Base-by-base conservation (phyloP, 2,888 invertebrate genomes). In the Thelaira solivaga region DNA sequence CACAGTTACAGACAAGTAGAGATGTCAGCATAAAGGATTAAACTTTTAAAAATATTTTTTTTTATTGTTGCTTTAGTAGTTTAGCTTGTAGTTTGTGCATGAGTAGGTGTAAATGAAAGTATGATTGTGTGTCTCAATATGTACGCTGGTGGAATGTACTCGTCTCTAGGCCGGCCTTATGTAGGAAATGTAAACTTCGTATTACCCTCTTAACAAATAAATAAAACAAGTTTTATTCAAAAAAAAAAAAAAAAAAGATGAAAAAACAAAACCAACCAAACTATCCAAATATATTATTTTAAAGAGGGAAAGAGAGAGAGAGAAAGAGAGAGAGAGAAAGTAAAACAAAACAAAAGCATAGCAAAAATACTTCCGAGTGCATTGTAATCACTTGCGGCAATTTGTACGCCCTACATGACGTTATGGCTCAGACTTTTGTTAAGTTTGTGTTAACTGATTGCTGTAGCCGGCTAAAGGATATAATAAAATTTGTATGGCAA, bases 351-450 rank as follows among this genome's bases (percentile, higher is more conserved):
- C 49, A n/a, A 16, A 49, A 41, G 36, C 3, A 24, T 34, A n/a
- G 34, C 10, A n/a, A 55, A 68, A 81, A 82, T 57, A 85, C 84
- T 86, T 87, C 87, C 87, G 85, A 83, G 84, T 84, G 84, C 86
- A 83, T 81, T 82, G 83, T 83, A 82, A 81, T 80, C 79, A 81
- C 82, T 80, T 79, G 77, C 71, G 82, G 82, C 80, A 64, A 71
- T 74, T 65, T 61, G 61, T 62, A 62, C 62, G 61, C 45, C 61
- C 67, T 47, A 57, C 65, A 67, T 61, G 53, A 68, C 45, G 61
- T 47, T 49, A 24, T 34, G 22, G 10, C 36, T 29, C 16, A 31
- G 26, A 43, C 43, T 71, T 68, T 55, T 72, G 29, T 39, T 36
- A 47, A 47, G 13, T 72, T 72, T 72, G 53, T 47, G 72, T 45